A percentile compares a stretch with the other conserved stretches of the same genome.
Conservation (phyloP, 2,797 vertebrate species). For the Meriones psammophilus region DNA sequence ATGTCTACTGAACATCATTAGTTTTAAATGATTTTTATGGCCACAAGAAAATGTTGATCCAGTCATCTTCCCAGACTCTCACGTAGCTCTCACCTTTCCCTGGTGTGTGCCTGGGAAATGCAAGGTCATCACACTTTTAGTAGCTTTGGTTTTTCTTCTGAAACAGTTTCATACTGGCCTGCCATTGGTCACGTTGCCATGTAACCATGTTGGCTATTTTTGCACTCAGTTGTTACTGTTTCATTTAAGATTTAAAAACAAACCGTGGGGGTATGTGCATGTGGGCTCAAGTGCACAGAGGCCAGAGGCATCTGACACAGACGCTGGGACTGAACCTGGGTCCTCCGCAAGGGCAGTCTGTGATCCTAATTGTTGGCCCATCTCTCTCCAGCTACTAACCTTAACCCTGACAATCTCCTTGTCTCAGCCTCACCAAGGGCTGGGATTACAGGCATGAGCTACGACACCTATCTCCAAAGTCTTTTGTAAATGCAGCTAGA, state of each 20-base stretch:
- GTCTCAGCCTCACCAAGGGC: not conserved
- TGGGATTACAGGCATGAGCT: too few species aligned
- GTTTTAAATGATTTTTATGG: constrained; percentile 46
- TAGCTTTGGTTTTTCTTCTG: not conserved
- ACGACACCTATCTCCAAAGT: not conserved
- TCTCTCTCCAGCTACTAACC: not conserved
- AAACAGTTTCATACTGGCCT: not conserved
- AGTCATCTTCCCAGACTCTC: constrained; percentile 24
- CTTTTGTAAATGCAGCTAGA: not conserved
- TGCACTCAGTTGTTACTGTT: too few species aligned
- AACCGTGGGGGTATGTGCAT: not conserved
- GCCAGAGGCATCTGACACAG: not conserved
- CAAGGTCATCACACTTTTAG: not conserved
- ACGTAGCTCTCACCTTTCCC: not conserved
- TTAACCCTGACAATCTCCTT: not conserved
- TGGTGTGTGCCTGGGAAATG: not conserved
- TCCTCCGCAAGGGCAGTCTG: not conserved
- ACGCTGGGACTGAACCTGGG: not conserved
- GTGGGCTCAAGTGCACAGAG: not conserved
- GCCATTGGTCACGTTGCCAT: not conserved
- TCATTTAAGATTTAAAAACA: too few species aligned
- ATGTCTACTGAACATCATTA: constrained; percentile 18
- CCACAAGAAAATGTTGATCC: constrained; percentile 17
- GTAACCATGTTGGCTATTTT: too few species aligned
- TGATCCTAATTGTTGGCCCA: not conserved